Conservation (phyloP, 2,888 invertebrate genomes). For the Doris montereyensis region DNA sequence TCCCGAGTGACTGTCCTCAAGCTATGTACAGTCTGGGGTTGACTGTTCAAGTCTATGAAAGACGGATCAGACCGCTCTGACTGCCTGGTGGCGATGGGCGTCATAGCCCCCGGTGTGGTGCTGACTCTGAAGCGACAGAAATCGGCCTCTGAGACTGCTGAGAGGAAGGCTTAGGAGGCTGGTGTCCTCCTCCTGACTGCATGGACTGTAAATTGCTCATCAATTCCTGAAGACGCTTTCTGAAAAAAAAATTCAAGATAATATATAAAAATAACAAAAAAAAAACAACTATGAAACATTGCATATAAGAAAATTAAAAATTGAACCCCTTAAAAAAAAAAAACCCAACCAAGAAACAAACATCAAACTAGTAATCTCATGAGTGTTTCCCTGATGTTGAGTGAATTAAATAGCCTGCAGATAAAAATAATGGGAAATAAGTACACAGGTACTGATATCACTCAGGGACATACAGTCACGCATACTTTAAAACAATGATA, state of each 20-base stretch:
- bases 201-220: slow-evolving; percentile 58
- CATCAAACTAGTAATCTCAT: too few species aligned
- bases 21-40: neutral
- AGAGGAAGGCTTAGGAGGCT: slow-evolving; percentile 50
- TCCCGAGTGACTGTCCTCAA: neutral
- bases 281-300: neutral
- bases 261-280: neutral
- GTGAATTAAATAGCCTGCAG: too few species aligned
- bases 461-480: too few species aligned
- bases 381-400: too few species aligned
- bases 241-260: slow-evolving; percentile 38
- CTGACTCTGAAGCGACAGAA: slow-evolving; percentile 32
- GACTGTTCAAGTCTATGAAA: neutral
- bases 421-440: too few species aligned
- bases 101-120: slow-evolving; percentile 10
- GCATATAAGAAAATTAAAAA: neutral
- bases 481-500: too few species aligned
- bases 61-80: slow-evolving; percentile 12
- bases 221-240: slow-evolving; percentile 60
- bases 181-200: slow-evolving; percentile 53
- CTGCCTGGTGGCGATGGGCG: slow-evolving; percentile 32
- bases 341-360: too few species aligned
- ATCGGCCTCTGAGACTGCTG: slow-evolving; percentile 48
- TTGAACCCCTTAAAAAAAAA: neutral
- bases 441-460: too few species aligned